Evolutionary conservation across 1,140 invertebrate genomes (phyloP).

Genomic region (Lepidotrigona ventralis): DNA sequence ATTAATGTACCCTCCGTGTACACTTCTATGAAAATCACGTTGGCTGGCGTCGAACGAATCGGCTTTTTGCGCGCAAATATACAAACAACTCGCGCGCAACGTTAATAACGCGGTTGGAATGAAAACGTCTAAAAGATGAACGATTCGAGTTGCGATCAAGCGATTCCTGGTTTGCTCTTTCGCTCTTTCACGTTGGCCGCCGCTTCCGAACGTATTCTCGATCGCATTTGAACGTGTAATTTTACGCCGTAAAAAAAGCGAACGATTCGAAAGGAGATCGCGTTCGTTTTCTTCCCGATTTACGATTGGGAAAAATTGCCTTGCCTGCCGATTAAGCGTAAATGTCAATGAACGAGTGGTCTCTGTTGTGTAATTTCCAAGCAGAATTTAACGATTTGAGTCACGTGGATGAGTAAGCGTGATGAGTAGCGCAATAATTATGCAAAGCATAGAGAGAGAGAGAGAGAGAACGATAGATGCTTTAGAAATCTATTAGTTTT

Average conservation of each 20-base stretch:
- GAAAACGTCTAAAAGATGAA: neutral
- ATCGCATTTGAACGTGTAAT: neutral
- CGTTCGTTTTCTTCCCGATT: neutral
- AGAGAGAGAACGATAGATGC: neutral
- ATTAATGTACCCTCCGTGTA: neutral
- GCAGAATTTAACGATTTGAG: neutral
- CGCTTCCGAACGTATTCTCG: neutral
- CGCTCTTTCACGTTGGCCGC: neutral
- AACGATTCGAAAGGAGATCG: neutral
- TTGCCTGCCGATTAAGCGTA: neutral
- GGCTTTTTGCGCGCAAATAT: constrained; percentile 28
- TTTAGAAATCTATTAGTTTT: neutral
- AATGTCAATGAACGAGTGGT: neutral
- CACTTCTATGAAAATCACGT: constrained; percentile 20
- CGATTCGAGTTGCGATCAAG: constrained; percentile 39
- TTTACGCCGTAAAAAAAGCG: neutral
- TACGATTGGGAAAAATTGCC: neutral
- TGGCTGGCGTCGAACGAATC: constrained; percentile 26
- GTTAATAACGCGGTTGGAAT: constrained; percentile 34
- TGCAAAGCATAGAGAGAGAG: neutral
- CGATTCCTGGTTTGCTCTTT: constrained; percentile 30
- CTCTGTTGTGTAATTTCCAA: neutral
- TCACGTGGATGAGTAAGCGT: neutral
- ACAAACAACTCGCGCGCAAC: neutral
- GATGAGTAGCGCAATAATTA: neutral